A percentile compares a stretch with the other conserved stretches of the same genome.
These are phyloP conservation scores for Oceanodroma tethys DNA, from an alignment of 2,113 vertebrate species.

Conservation along the genomic window DNA sequence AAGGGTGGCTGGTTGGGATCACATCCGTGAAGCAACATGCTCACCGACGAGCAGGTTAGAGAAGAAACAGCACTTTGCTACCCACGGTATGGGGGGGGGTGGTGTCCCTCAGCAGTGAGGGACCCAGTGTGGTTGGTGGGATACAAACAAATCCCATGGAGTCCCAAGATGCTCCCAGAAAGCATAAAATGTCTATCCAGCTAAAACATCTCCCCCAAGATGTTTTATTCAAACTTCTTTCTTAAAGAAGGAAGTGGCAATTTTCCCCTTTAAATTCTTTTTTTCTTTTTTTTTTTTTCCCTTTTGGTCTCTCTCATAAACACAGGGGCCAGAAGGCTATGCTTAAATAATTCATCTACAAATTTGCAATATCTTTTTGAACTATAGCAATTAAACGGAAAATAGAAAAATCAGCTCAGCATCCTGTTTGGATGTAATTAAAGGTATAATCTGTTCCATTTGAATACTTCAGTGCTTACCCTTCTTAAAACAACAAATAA, in stretches of 20 bases:
- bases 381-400: conserved; percentile 76
- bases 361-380: conserved; percentile 71
- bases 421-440: conserved; percentile 78
- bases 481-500: conserved; percentile 76
- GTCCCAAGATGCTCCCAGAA: not conserved
- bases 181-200: not conserved
- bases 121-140: not conserved
- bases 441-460: conserved; percentile 79
- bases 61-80: not conserved
- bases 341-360: conserved; percentile 72
- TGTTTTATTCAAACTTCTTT: not conserved
- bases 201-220: not conserved
- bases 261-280: conserved; percentile 21
- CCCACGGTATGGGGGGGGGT: accelerated
- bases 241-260: not conserved
- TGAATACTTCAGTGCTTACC: conserved; percentile 70
- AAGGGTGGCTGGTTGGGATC: not conserved
- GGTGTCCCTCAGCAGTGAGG: not conserved
- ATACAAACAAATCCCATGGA: not conserved
- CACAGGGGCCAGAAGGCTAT: conserved; percentile 60
- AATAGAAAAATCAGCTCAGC: conserved; percentile 75
- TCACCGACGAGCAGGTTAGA: not conserved
- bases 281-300: not conserved
- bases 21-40: not conserved
- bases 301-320: conserved; percentile 30